Conservation (phyloP, 1,140 invertebrate species). For the Diorhabda carinulata region DNA sequence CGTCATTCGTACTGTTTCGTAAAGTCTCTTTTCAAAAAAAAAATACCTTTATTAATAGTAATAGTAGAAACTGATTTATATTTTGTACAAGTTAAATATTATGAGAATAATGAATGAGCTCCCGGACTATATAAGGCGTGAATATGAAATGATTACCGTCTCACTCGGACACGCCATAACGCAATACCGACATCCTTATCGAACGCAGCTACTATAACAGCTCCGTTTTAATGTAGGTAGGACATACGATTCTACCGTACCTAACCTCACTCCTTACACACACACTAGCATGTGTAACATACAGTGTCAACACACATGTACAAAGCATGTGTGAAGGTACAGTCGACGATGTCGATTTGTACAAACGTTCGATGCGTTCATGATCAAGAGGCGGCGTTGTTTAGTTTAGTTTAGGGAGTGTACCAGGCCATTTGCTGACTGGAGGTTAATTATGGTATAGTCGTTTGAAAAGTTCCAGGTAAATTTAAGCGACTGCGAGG, state of each 20-base stretch:
- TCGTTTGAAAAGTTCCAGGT: slow-evolving; percentile 28
- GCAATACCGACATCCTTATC: slow-evolving; percentile 32
- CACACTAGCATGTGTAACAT: slow-evolving; percentile 43
- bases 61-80: no score
- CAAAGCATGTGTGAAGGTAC: slow-evolving; percentile 45
- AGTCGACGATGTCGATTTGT: slow-evolving; percentile 26
- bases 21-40: no score
- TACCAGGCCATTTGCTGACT: slow-evolving; percentile 29
- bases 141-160: neutral
- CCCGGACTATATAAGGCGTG: slow-evolving; percentile 3
- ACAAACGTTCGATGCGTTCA: slow-evolving; percentile 4
- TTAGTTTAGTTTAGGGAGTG: slow-evolving; percentile 31
- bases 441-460: slow-evolving; percentile 34
- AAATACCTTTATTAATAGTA: no score
- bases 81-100: no score
- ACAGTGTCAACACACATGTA: slow-evolving; percentile 47
- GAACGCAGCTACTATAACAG: slow-evolving; percentile 43
- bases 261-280: slow-evolving; percentile 38
- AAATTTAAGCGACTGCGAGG: slow-evolving; percentile 23
- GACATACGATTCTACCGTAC: slow-evolving; percentile 22
- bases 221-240: slow-evolving; percentile 42
- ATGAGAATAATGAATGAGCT: neutral
- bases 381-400: slow-evolving; percentile 9
- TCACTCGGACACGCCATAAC: neutral
- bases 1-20: no score